Conservation (phyloP, 2,888 invertebrate species). For the Podotricha telesiphe region DNA sequence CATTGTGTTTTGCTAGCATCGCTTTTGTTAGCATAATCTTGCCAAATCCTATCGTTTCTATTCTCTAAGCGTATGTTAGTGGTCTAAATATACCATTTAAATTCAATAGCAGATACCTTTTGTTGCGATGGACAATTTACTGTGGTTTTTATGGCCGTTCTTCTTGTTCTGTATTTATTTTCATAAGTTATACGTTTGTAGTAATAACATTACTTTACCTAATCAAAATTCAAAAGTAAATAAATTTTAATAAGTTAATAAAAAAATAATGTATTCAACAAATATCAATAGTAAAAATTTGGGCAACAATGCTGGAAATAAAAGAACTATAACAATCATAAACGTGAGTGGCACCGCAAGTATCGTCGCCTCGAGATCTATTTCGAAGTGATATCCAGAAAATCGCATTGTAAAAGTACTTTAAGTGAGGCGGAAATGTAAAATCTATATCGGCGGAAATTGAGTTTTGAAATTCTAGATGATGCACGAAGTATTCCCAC, state of each 20-base stretch:
- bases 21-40: conserved; percentile 66
- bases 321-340: conserved; percentile 37
- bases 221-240: no score
- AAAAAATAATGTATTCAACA: background rate
- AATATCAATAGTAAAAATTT: background rate
- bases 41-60: conserved; percentile 79
- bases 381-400: conserved; percentile 42
- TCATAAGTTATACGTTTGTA: background rate
- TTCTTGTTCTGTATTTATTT: conserved; percentile 55
- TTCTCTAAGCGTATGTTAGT: conserved; percentile 71
- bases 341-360: conserved; percentile 32
- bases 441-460: conserved; percentile 73
- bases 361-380: conserved; percentile 42
- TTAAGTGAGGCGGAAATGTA: conserved; percentile 62
- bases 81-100: conserved; percentile 78
- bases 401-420: conserved; percentile 39
- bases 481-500: conserved; percentile 67
- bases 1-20: conserved; percentile 70
- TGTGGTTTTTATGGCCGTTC: conserved; percentile 63
- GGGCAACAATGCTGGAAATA: conserved; percentile 5
- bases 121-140: conserved; percentile 69
- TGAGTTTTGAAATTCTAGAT: conserved; percentile 75
- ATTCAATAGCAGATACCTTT: conserved; percentile 73
- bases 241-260: background rate
- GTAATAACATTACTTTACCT: background rate